Conservation (phyloP, 2,797 vertebrate genomes). For the Eleutherodactylus coqui region DNA sequence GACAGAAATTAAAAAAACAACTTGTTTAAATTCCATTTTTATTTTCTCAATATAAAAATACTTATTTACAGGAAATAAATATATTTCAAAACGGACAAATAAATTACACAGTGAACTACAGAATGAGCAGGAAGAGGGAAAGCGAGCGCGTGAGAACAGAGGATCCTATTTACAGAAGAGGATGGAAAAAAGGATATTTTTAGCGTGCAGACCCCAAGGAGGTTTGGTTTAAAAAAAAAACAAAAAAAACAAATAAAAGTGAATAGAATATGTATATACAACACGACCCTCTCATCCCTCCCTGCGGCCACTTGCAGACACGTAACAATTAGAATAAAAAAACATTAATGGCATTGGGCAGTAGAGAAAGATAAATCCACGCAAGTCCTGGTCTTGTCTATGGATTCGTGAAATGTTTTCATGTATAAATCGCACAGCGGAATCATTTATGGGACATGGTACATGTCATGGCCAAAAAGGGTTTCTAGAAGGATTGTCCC, state of each 20-base stretch:
- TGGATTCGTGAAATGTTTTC: conserved; percentile 40
- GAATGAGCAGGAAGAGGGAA: conserved; percentile 19
- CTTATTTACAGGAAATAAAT: conserved; percentile 82
- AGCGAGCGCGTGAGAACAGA: conserved; percentile 23
- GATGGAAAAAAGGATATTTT: conserved; percentile 45
- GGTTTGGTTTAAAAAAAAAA: conserved; percentile 52
- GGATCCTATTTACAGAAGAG: conserved; percentile 50
- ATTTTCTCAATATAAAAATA: conserved; percentile 82
- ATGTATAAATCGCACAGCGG: not conserved
- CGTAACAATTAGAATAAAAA: not conserved
- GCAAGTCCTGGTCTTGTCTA: not conserved
- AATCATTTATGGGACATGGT: not conserved
- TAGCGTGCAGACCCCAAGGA: conserved; percentile 42
- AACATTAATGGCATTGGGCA: conserved; percentile 39
- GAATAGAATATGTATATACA: conserved; percentile 45
- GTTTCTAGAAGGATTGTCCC: conserved; percentile 28
- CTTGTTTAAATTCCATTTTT: conserved; percentile 66
- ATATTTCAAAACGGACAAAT: conserved; percentile 72
- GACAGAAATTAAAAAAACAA: not conserved
- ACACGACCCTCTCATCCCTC: conserved; percentile 28
- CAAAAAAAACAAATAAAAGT: no score
- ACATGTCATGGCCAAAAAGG: not conserved
- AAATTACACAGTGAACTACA: conserved; percentile 73
- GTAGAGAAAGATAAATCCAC: not conserved
- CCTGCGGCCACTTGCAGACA: conserved; percentile 35